phyloP scores from a whole-genome alignment of 2,113 vertebrate species.

The Amblyopsis rosae region DNA sequence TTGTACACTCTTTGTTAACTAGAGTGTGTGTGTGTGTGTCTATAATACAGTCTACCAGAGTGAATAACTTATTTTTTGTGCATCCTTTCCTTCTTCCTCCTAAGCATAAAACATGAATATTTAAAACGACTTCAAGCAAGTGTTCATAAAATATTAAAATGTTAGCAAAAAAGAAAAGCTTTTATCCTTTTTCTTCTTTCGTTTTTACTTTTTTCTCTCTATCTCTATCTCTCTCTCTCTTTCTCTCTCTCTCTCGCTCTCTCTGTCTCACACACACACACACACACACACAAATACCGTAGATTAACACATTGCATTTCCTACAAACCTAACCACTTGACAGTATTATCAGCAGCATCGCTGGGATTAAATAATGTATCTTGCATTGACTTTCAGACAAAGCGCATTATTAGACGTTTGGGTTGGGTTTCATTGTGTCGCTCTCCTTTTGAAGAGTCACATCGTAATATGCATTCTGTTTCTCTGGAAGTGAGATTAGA shows the following conservation, averaged over 20 bases:
- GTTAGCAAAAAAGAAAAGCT: conserved; percentile 70
- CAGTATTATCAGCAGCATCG: conserved; percentile 59
- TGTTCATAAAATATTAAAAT: conserved; percentile 77
- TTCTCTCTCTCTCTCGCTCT: conserved; percentile 37
- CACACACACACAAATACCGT: conserved; percentile 18
- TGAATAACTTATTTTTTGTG: conserved; percentile 55
- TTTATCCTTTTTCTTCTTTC: conserved; percentile 62
- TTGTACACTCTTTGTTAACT: not conserved
- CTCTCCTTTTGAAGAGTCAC: conserved; percentile 20
- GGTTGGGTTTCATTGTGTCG: conserved; percentile 15
- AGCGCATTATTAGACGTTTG: conserved; percentile 24
- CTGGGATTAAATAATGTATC: conserved; percentile 52
- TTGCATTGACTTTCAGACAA: conserved; percentile 37
- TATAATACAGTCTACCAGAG: conserved; percentile 31
- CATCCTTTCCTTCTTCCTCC: conserved; percentile 68
- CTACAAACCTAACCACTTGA: conserved; percentile 40
- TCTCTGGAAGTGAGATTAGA: conserved; percentile 39
- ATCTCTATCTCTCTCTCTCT: conserved; percentile 40
- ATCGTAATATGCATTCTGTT: conserved; percentile 34
- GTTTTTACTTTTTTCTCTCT: not conserved
- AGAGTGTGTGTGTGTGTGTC: conserved; percentile 16
- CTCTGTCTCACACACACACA: conserved; percentile 33
- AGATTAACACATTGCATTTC: no score
- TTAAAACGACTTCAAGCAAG: conserved; percentile 78
- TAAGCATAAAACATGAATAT: conserved; percentile 77